Percentiles rank a stretch among this genome's conserved stretches.
phyloP scores from a whole-genome alignment of 2,888 invertebrate species.

The Xanthia togata region DNA sequence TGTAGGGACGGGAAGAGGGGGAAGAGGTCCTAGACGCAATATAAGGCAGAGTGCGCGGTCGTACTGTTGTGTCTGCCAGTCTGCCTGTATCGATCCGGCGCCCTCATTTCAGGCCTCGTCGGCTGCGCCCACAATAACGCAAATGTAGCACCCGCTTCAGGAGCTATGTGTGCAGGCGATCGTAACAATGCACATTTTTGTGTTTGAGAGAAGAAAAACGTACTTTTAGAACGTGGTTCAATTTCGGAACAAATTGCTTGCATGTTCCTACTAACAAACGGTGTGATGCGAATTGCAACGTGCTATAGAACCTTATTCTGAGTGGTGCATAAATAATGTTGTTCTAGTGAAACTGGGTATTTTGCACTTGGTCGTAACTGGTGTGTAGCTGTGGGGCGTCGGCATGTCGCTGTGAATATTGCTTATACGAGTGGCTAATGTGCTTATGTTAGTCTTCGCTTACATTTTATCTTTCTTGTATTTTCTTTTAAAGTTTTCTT shows the following conservation, averaged over 20 bases:
- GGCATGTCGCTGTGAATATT: constrained; percentile 44
- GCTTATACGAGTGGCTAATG: constrained; percentile 26
- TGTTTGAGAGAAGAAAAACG: constrained; percentile 57
- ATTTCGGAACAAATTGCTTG: constrained; percentile 56
- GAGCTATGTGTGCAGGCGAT: constrained; percentile 69
- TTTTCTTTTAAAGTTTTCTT: constrained; percentile 25
- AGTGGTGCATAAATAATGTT: constrained; percentile 51
- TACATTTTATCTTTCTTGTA: constrained; percentile 34
- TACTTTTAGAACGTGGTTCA: constrained; percentile 56
- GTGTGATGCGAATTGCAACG: constrained; percentile 41
- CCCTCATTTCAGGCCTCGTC: constrained; percentile 86
- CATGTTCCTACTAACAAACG: constrained; percentile 51
- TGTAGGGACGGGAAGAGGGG: constrained; percentile 12
- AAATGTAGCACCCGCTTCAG: constrained; percentile 77
- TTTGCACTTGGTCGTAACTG: constrained; percentile 45
- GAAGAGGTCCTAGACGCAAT: constrained; percentile 53
- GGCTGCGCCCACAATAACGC: constrained; percentile 81
- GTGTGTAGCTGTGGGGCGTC: constrained; percentile 45
- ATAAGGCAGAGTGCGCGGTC: constrained; percentile 61
- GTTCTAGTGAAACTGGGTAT: constrained; percentile 46
- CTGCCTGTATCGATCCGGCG: constrained; percentile 90
- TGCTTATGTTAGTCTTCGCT: constrained; percentile 18
- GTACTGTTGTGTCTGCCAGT: constrained; percentile 87
- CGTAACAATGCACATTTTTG: constrained; percentile 67
- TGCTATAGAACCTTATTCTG: constrained; percentile 46